A percentile compares a stretch with the other conserved stretches of the same genome.
Evolutionary conservation across 2,888 invertebrate genomes (phyloP).

Genomic region (Acleris literana): DNA sequence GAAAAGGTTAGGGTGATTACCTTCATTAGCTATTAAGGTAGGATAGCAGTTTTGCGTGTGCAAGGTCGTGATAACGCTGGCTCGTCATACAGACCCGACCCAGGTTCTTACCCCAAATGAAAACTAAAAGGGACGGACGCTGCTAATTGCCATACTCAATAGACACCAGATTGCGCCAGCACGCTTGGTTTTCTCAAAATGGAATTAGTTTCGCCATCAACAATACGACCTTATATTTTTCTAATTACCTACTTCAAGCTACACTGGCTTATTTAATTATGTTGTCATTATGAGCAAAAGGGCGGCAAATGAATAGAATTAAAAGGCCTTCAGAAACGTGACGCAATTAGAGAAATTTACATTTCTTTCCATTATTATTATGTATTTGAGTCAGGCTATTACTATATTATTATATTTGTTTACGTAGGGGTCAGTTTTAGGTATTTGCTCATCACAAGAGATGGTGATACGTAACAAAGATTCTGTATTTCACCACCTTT

Average conservation of each 20-base stretch:
- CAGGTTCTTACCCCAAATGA: slow-evolving; percentile 16
- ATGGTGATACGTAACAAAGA: too few species aligned
- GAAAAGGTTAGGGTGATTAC: slow-evolving; percentile 30
- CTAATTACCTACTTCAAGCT: slow-evolving; percentile 7
- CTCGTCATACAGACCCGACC: not conserved
- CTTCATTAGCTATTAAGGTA: slow-evolving; percentile 29
- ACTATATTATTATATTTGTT: too few species aligned
- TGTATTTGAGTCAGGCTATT: too few species aligned
- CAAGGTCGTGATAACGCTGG: slow-evolving; percentile 23
- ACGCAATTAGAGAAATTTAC: slow-evolving; percentile 11
- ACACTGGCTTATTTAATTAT: slow-evolving; percentile 8
- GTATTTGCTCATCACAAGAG: too few species aligned
- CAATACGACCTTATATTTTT: slow-evolving; percentile 12
- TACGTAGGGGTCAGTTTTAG: too few species aligned
- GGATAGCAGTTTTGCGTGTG: slow-evolving; percentile 34
- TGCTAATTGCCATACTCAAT: slow-evolving; percentile 11
- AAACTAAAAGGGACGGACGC: slow-evolving; percentile 15
- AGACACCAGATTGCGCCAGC: slow-evolving; percentile 4
- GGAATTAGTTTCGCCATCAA: slow-evolving; percentile 1
- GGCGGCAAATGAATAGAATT: slow-evolving; percentile 6
- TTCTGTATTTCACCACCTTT: too few species aligned
- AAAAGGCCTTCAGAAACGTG: slow-evolving; percentile 8
- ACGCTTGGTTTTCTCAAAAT: slow-evolving; percentile 1
- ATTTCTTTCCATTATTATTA: not conserved
- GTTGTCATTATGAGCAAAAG: slow-evolving; percentile 17